These are phyloP conservation scores for Oscheius sp. DNA, from an alignment of 1,140 invertebrate genomes.

Conservation along the genomic window DNA sequence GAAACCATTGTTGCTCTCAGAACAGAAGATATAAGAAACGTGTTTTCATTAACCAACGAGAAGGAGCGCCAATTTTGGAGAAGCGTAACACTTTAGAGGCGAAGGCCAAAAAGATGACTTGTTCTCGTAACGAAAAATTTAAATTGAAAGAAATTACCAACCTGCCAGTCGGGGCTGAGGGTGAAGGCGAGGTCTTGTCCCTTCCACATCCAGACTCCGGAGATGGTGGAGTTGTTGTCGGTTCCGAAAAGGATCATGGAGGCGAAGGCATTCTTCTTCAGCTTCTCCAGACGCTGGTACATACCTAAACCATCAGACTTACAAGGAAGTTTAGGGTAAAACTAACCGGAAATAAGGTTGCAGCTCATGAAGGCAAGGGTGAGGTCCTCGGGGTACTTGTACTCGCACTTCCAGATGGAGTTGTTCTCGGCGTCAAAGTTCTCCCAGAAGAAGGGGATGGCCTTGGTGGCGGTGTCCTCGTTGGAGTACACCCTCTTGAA, in stretches of 20 bases:
- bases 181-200: slow-evolving; percentile 88
- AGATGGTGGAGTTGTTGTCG: slow-evolving; percentile 87
- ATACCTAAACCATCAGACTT: slow-evolving; percentile 69
- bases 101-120: slow-evolving; percentile 13
- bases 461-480: slow-evolving; percentile 80
- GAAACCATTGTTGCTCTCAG: slow-evolving; percentile 26
- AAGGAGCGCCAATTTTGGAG: slow-evolving; percentile 26
- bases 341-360: slow-evolving; percentile 81
- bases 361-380: slow-evolving; percentile 90
- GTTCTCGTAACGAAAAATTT: background rate
- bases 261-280: slow-evolving; percentile 92
- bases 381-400: slow-evolving; percentile 91
- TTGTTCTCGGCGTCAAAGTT: slow-evolving; percentile 95
- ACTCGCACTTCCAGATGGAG: slow-evolving; percentile 95
- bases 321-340: slow-evolving; percentile 16
- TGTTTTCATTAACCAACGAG: slow-evolving; percentile 25
- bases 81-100: slow-evolving; percentile 30
- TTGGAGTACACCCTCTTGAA: slow-evolving; percentile 97
- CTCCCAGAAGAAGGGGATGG: slow-evolving; percentile 96
- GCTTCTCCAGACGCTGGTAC: slow-evolving; percentile 95
- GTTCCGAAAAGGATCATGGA: slow-evolving; percentile 88
- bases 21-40: slow-evolving; percentile 15
- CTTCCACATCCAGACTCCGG: slow-evolving; percentile 93
- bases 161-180: slow-evolving; percentile 69
- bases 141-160: background rate